phyloP scores from a whole-genome alignment of 1,140 invertebrate species.

The Potamilus streckersoni region DNA sequence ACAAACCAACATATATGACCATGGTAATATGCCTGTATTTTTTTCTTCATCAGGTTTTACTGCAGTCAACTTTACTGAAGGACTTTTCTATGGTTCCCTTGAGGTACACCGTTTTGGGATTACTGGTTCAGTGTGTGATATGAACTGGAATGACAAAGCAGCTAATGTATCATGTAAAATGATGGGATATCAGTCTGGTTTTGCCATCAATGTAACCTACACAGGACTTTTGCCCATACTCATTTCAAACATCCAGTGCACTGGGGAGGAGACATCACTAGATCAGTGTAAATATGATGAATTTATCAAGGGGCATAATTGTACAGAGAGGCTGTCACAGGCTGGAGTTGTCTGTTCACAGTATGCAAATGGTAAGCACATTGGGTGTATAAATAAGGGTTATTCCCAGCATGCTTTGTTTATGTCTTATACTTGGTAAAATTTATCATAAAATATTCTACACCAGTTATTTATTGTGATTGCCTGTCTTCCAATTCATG shows the following conservation, averaged over 20 bases:
- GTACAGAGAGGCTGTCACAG: constrained; percentile 20
- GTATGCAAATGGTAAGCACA: constrained; percentile 14
- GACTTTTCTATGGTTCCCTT: constrained; percentile 30
- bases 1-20: too few relatives aligned
- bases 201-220: constrained; percentile 34
- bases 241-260: constrained; percentile 38
- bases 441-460: too few relatives aligned
- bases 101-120: constrained; percentile 36
- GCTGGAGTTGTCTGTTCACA: constrained; percentile 44
- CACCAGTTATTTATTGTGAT: too few relatives aligned
- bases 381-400: not conserved
- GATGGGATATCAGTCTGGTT: constrained; percentile 29
- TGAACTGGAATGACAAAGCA: constrained; percentile 42
- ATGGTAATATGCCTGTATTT: too few relatives aligned
- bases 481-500: too few relatives aligned
- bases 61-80: too few relatives aligned
- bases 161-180: constrained; percentile 38
- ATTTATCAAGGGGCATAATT: constrained; percentile 30
- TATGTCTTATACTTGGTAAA: too few relatives aligned
- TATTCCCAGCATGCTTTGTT: too few relatives aligned
- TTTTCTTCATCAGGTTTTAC: too few relatives aligned
- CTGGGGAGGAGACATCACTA: constrained; percentile 36
- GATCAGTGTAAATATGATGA: constrained; percentile 32
- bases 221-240: constrained; percentile 28
- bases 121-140: constrained; percentile 41